Evolutionary conservation across 2,888 invertebrate species (phyloP).

Genomic region (Zootermopsis nevadensis): DNA sequence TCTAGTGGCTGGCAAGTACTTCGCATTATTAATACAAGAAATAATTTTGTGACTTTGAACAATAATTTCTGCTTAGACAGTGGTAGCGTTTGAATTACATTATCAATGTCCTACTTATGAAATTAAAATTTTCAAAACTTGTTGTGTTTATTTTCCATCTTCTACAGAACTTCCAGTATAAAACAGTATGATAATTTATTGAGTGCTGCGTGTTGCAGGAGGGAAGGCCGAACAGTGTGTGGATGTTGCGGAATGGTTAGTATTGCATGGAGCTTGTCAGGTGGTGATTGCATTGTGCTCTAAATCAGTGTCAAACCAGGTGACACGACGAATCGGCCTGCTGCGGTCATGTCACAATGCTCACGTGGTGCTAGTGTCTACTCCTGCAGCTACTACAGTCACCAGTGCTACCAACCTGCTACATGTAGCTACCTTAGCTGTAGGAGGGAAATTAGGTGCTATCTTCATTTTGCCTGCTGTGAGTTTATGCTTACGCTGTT

Average conservation of each 20-base stretch:
- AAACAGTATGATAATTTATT: background rate
- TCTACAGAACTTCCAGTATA: background rate
- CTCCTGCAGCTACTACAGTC: constrained; percentile 25
- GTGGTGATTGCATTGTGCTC: constrained; percentile 47
- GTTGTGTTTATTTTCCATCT: background rate
- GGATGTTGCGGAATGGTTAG: constrained; percentile 56
- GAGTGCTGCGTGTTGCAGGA: constrained; percentile 14
- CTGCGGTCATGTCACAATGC: constrained; percentile 40
- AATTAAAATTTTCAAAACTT: background rate
- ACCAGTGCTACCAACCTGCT: constrained; percentile 36
- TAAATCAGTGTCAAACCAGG: constrained; percentile 35
- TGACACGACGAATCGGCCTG: constrained; percentile 39
- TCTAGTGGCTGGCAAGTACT: constrained; percentile 55
- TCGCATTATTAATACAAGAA: too few species aligned
- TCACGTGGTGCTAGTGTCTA: constrained; percentile 33
- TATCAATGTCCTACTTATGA: background rate
- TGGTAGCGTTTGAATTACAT: too few species aligned
- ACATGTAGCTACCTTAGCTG: constrained; percentile 3
- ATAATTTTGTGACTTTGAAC: too few species aligned
- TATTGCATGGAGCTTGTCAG: constrained; percentile 47
- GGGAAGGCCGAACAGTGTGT: constrained; percentile 51
- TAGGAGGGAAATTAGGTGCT: constrained; percentile 28
- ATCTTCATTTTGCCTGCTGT: constrained; percentile 46
- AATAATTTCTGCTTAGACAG: too few species aligned
- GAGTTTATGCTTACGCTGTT: constrained; percentile 28